phyloP scores from a whole-genome alignment of 2,113 vertebrate genomes.

The Apeltes quadracus region DNA sequence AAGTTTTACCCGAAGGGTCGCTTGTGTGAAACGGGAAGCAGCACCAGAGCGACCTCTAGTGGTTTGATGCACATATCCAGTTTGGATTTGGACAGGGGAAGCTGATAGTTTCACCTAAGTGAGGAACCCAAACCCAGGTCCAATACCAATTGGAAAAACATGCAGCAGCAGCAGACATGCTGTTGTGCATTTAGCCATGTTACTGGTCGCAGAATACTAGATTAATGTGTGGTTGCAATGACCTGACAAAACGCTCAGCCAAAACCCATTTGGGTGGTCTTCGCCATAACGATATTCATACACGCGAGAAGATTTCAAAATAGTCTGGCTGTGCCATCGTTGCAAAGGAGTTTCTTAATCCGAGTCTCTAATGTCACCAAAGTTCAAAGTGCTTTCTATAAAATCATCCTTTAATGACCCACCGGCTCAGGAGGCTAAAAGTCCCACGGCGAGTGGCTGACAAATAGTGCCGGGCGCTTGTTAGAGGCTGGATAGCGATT shows the following conservation, averaged over 20 bases:
- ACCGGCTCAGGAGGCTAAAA: constrained; percentile 69
- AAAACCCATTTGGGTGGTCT: background rate
- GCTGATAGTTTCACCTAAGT: background rate
- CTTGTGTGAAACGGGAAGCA: constrained; percentile 13
- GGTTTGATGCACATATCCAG: background rate
- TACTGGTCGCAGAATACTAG: background rate
- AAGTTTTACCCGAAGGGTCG: background rate
- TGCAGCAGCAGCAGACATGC: background rate
- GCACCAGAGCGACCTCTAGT: constrained; percentile 60
- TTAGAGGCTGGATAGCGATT: constrained; percentile 20
- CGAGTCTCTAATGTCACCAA: constrained; percentile 19
- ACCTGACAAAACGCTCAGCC: background rate
- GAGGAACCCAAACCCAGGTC: background rate
- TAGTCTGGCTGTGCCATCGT: background rate
- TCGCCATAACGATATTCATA: too few species aligned
- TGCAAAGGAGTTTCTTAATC: constrained; percentile 5
- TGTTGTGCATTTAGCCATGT: background rate
- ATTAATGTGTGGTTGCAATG: background rate
- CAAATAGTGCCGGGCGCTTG: constrained; percentile 64
- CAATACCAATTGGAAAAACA: background rate
- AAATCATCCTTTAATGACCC: constrained; percentile 77
- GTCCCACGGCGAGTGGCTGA: constrained; percentile 70
- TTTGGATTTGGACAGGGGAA: background rate
- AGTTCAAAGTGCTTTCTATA: constrained; percentile 35
- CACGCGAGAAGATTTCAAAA: background rate